Evolutionary conservation across 2,888 invertebrate genomes (phyloP).

Genomic region (Panopea generosa): DNA sequence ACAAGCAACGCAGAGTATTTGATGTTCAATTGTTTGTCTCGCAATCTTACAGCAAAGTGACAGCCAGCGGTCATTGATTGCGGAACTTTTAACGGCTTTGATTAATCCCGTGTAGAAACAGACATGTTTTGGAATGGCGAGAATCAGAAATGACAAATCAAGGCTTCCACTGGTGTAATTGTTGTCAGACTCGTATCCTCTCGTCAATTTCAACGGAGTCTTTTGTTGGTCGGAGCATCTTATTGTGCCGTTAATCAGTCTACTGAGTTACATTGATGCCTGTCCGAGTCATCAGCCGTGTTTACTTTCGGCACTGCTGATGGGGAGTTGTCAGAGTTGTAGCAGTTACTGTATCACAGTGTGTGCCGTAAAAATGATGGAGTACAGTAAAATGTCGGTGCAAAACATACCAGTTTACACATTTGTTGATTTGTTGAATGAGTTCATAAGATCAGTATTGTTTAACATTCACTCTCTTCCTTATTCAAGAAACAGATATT

Average conservation of each 20-base stretch:
- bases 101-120: conserved; percentile 34
- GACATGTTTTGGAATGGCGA: conserved; percentile 15
- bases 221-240: conserved; percentile 47
- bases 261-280: neutral
- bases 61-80: conserved; percentile 25
- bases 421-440: conserved; percentile 4
- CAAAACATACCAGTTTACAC: too few relatives aligned
- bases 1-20: conserved; percentile 6
- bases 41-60: conserved; percentile 9
- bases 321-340: too few relatives aligned
- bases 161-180: conserved; percentile 19
- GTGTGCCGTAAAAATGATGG: too few relatives aligned
- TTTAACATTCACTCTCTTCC: too few relatives aligned
- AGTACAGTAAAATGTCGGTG: too few relatives aligned
- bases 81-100: conserved; percentile 18
- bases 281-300: conserved; percentile 14
- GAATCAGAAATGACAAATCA: conserved; percentile 38
- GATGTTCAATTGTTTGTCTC: conserved; percentile 39
- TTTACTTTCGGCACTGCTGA: too few relatives aligned
- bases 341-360: too few relatives aligned
- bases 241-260: conserved; percentile 64
- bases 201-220: conserved; percentile 22
- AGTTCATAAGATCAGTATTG: conserved; percentile 11
- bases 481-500: too few relatives aligned
- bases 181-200: conserved; percentile 19